Conservation (phyloP, 2,888 invertebrate genomes). For the Cordylochernes scorpioides region DNA sequence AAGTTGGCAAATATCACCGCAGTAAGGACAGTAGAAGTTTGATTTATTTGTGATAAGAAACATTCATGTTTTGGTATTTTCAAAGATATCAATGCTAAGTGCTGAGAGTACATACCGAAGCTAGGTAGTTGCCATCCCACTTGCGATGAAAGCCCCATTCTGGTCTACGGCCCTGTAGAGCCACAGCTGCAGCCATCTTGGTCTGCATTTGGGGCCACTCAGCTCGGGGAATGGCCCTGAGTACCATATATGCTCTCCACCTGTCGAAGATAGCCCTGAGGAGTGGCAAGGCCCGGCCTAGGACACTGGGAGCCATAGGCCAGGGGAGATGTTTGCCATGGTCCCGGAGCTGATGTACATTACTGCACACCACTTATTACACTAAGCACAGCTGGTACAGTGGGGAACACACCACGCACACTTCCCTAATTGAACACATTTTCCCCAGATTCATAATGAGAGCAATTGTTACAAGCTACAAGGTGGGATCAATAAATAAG, state of each 20-base stretch:
- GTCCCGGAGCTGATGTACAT: constrained; percentile 37
- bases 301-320: constrained; percentile 48
- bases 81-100: too few species aligned
- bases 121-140: constrained; percentile 62
- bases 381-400: background rate
- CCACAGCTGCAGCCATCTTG: constrained; percentile 42
- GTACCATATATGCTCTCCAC: constrained; percentile 65
- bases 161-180: constrained; percentile 34
- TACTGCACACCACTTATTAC: constrained; percentile 19
- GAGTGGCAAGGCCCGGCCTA: constrained; percentile 30
- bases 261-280: constrained; percentile 16
- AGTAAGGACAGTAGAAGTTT: too few species aligned
- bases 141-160: constrained; percentile 47
- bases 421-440: background rate
- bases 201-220: constrained; percentile 67
- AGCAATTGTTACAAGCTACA: too few species aligned
- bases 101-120: constrained; percentile 21
- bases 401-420: background rate
- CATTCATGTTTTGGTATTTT: too few species aligned
- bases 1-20: too few species aligned
- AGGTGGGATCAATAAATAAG: too few species aligned
- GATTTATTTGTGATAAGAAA: too few species aligned
- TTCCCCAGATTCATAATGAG: too few species aligned
- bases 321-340: constrained; percentile 50
- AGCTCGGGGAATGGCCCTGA: constrained; percentile 45